Base-by-base conservation (phyloP, 2,113 vertebrate species). In the Nyctibius bracteatus region DNA sequence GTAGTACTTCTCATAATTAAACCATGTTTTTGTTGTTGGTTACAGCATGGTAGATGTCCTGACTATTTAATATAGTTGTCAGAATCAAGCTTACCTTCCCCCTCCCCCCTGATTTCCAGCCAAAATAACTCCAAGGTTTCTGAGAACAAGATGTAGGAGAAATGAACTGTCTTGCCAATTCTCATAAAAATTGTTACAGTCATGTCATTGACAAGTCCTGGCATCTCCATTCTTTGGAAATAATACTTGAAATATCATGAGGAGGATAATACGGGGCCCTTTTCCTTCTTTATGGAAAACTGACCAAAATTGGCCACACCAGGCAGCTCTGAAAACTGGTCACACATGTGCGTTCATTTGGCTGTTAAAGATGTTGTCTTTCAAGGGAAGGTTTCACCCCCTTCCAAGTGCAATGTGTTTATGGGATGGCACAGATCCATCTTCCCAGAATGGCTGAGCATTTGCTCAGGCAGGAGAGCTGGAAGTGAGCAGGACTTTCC, bases 151-250 rank as follows among this genome's bases (percentile, higher is more conserved):
- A 39, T 77, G 31, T 49, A 88, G 55, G 67, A 88, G 63, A 94
- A 92, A 71, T 31, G 1, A 94, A 41, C 13, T 46, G 14, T 66
- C 71, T 90, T 88, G 66, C 78, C 93, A 90, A 12, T 49, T 82
- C 78, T 75, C 65, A 52, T 91, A 92, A 96, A 96, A 95, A 78
- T 61, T 68, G 8, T 82, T 82, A 87, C 23, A 66, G 44, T 77
- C 37, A 31, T 37, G 54, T 75, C 54, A 77, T 11, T 92, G 87
- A 90, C 81, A 93, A 70, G 70, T 88, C n/a, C 62, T 95, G 78
- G 44, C 62, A 52, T 49, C 78, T 91, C 81, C 66, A 27, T 94
- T 81, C 57, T 75, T 92, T 67, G 57, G 81, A 95, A 86, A 58
- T 91, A 58, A 78, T 41, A 37, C 54, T 67, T 79, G 39, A 91